Evolutionary conservation across 2,113 vertebrate species (phyloP).

Genomic region (Microcebus jonahi): DNA sequence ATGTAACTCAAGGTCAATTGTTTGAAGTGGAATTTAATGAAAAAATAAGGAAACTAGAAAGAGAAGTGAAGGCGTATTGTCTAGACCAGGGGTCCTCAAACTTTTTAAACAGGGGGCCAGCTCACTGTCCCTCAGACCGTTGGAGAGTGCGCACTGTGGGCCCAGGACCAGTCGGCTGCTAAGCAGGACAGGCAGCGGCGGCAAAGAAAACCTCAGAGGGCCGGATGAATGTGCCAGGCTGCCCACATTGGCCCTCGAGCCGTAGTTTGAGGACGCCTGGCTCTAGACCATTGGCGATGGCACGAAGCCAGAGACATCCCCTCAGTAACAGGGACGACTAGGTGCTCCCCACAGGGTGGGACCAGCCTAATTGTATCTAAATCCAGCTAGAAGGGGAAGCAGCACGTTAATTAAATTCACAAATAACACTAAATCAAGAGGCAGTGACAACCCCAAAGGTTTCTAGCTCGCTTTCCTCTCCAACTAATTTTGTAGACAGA

Average conservation of each 20-base stretch:
- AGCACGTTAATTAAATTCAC: not conserved
- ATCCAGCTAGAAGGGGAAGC: not conserved
- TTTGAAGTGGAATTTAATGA: not conserved
- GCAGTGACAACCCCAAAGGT: not conserved
- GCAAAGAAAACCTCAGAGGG: too few species aligned
- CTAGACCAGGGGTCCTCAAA: not conserved
- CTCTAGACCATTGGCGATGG: not conserved
- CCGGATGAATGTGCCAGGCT: too few species aligned
- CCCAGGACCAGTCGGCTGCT: too few species aligned
- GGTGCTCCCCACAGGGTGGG: not conserved
- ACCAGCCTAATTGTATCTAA: not conserved
- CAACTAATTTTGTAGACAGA: not conserved
- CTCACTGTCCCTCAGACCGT: too few species aligned
- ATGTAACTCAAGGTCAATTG: not conserved
- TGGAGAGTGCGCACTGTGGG: too few species aligned
- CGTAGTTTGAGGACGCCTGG: too few species aligned
- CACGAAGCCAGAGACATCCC: not conserved
- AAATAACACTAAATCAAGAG: slow-evolving; percentile 24
- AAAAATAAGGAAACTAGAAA: not conserved
- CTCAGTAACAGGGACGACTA: accelerated
- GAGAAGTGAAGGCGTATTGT: not conserved
- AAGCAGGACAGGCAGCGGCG: too few species aligned
- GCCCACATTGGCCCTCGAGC: too few species aligned
- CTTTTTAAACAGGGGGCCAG: too few species aligned
- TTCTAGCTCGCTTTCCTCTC: not conserved